A percentile compares a stretch with the other conserved stretches of the same genome.
Evolutionary conservation across 2,797 vertebrate species (phyloP).

Genomic region (Mycteria americana): DNA sequence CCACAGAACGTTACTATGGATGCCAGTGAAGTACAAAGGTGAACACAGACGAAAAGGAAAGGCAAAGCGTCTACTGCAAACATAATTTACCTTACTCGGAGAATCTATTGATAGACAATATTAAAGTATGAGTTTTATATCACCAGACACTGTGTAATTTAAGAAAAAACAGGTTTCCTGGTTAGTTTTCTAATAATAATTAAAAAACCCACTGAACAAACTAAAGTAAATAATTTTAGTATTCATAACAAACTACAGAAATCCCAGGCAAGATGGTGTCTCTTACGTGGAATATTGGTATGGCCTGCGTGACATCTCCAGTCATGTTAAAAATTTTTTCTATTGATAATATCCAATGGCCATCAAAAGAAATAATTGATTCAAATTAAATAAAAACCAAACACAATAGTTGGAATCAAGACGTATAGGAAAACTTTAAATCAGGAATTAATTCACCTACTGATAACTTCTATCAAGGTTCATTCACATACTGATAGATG

Average conservation of each 20-base stretch:
- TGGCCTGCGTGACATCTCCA: background rate
- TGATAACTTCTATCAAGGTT: background rate
- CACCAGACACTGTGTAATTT: background rate
- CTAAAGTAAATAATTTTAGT: background rate
- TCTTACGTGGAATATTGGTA: background rate
- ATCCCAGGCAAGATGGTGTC: background rate
- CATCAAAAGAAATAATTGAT: background rate
- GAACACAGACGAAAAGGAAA: background rate
- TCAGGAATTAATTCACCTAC: background rate
- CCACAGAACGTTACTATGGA: conserved; percentile 33
- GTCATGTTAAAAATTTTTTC: background rate
- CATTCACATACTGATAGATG: background rate
- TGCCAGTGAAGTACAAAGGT: background rate
- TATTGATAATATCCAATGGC: background rate
- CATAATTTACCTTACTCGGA: background rate
- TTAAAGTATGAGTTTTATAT: background rate
- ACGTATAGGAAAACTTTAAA: background rate
- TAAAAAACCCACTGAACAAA: background rate
- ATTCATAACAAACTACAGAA: background rate
- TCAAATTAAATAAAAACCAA: background rate
- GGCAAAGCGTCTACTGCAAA: background rate
- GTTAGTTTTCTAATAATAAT: background rate
- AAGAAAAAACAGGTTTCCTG: background rate
- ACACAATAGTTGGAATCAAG: background rate
- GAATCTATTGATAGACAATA: background rate